These are phyloP conservation scores for Oscheius sp. DNA, from an alignment of 2,888 invertebrate genomes.

Conservation along the genomic window DNA sequence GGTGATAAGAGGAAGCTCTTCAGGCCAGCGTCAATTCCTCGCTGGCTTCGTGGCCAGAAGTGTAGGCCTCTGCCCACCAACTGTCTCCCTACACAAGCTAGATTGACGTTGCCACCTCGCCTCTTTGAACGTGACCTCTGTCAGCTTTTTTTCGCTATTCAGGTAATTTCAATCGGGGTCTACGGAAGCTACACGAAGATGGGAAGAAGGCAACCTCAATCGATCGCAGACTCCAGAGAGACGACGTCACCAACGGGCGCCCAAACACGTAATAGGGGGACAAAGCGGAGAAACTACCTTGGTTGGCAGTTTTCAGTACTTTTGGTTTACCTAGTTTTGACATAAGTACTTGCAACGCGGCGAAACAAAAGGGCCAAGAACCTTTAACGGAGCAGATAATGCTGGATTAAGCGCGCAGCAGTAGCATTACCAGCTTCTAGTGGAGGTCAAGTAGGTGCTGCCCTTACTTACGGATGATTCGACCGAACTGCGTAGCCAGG, in stretches of 20 bases:
- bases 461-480: slow-evolving; percentile 4
- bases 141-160: background rate
- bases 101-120: slow-evolving; percentile 14
- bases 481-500: slow-evolving; percentile 40
- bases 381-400: slow-evolving; percentile 3
- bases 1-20: slow-evolving; percentile 32
- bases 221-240: slow-evolving; percentile 34
- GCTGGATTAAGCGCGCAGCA: slow-evolving; percentile 20
- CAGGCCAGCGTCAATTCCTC: slow-evolving; percentile 25
- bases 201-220: slow-evolving; percentile 36
- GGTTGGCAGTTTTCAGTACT: slow-evolving; percentile 11
- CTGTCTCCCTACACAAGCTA: slow-evolving; percentile 32
- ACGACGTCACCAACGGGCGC: slow-evolving; percentile 30
- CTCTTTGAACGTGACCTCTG: slow-evolving; percentile 3
- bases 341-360: background rate
- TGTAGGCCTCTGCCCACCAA: slow-evolving; percentile 11
- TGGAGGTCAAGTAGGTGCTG: slow-evolving; percentile 18
- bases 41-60: background rate
- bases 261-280: slow-evolving; percentile 31
- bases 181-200: slow-evolving; percentile 36
- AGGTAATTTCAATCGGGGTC: slow-evolving; percentile 25
- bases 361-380: background rate
- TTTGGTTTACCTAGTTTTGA: background rate
- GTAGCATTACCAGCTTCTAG: slow-evolving; percentile 23
- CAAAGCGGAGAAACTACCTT: slow-evolving; percentile 27